Evolutionary conservation across 2,113 vertebrate genomes (phyloP), one percentile per base, ranked within the genome.

Genomic region (Coturnix japonica): DNA sequence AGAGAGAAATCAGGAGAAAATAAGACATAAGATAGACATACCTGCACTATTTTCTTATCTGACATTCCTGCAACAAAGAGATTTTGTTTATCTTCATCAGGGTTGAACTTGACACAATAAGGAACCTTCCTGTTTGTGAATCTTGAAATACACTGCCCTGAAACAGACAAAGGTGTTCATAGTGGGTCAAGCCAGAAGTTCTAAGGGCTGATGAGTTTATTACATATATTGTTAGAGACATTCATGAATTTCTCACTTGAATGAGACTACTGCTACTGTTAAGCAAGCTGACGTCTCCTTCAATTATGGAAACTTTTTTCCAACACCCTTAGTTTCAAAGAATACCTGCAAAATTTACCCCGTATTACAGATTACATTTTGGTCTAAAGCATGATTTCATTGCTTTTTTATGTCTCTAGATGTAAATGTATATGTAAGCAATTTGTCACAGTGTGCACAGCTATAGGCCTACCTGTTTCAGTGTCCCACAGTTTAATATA

Each of bases 61-160:
- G 99, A 99, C 99, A 99, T 99, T 35, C 99, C 99, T 54, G 99
- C 99, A 87, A 99, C 99, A 90, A 99, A 99, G 43, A 99, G 98
- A 95, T 97, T 99, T 94, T 99, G 99, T 82, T 99, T 99, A 90
- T 99, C 99, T 97, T 99, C 98, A 23, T 99, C 99, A 22, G 99
- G 99, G 96, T 99, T 99, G 97, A 99, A 99, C 94, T 99, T 99
- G 80, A 99, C 99, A 92, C 99, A 99, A 69, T 99, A 99, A 11
- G 99, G 99, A 65, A 99, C 99, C 95, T 99, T 99, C 86, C 98
- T 97, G 96, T 99, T 99, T 88, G 99, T 99, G 97, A 99, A 99
- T 95, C 97, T 98, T 67, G 99, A 98, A 97, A 99, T 98, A 85
- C 99, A 99, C 23, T 99, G 97, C 72, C 99, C 99, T 99, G 97